Percentiles rank a stretch among this genome's conserved stretches.
These are phyloP conservation scores for Brachyrhaphis roseni DNA, from an alignment of 2,797 vertebrate species.

Conservation along the genomic window DNA sequence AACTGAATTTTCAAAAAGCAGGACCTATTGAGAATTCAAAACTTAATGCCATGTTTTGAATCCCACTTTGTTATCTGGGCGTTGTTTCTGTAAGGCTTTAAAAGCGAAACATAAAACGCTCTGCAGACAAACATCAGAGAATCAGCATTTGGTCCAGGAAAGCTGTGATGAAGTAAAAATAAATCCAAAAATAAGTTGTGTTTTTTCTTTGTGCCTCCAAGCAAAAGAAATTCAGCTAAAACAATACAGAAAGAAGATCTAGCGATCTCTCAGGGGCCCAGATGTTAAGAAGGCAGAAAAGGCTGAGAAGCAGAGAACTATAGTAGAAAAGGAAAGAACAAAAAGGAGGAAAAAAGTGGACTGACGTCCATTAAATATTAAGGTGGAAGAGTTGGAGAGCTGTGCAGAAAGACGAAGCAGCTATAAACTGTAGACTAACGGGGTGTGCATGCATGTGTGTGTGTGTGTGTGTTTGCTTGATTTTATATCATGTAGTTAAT, in stretches of 20 bases:
- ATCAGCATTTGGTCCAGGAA: conserved; percentile 4
- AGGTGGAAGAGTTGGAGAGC: conserved; percentile 6
- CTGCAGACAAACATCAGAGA: neutral
- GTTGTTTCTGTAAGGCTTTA: neutral
- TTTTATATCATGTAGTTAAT: conserved; percentile 17
- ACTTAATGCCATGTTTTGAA: too few species aligned
- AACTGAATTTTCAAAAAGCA: too few species aligned
- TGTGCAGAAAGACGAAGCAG: conserved; percentile 24
- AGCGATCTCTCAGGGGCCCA: conserved; percentile 20
- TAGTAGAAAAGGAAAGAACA: conserved; percentile 1
- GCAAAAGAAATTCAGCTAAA: conserved; percentile 5
- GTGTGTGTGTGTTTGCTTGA: conserved; percentile 4
- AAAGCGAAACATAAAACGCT: neutral
- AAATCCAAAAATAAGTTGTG: conserved; percentile 5
- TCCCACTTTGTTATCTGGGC: too few species aligned
- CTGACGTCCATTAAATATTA: conserved; percentile 53
- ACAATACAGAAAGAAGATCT: conserved; percentile 9
- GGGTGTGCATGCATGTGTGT: neutral
- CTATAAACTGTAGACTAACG: conserved; percentile 23
- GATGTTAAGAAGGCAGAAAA: conserved; percentile 22
- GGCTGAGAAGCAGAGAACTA: conserved; percentile 19
- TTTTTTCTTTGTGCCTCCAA: conserved; percentile 1
- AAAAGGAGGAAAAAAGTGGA: conserved; percentile 24
- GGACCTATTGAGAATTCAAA: too few species aligned
- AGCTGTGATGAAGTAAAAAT: conserved; percentile 14